phyloP scores from a whole-genome alignment of 2,113 vertebrate genomes.

The Apodemus speciosus region DNA sequence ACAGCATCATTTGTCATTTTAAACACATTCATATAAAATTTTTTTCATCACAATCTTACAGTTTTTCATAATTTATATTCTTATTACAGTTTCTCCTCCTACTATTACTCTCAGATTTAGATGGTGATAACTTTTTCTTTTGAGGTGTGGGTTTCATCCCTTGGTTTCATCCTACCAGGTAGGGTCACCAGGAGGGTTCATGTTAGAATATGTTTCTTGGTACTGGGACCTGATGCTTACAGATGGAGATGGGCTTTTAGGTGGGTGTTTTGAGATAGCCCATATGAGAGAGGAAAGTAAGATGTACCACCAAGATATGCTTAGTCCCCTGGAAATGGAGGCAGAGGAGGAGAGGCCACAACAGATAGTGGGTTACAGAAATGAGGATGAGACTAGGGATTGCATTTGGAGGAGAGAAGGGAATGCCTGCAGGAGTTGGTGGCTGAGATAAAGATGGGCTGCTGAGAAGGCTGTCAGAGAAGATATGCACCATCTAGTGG shows the following conservation, averaged over 20 bases:
- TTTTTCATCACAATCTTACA: background rate
- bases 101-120: background rate
- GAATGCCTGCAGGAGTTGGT: background rate
- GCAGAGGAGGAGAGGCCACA: background rate
- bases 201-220: background rate
- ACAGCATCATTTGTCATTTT: background rate
- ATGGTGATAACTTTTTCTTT: background rate
- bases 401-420: background rate
- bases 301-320: background rate
- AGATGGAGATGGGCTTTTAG: background rate
- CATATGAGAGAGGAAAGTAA: background rate
- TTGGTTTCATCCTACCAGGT: background rate
- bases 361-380: background rate
- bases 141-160: background rate
- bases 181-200: background rate
- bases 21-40: background rate
- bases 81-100: background rate
- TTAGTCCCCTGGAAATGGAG: background rate
- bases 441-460: background rate
- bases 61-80: background rate
- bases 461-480: background rate
- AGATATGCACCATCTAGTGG: background rate
- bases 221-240: background rate
- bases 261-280: background rate
- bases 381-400: background rate